A percentile compares a stretch with the other conserved stretches of the same genome.
Evolutionary conservation across 2,797 vertebrate species (phyloP).

Genomic region (Gymnocypris eckloni): DNA sequence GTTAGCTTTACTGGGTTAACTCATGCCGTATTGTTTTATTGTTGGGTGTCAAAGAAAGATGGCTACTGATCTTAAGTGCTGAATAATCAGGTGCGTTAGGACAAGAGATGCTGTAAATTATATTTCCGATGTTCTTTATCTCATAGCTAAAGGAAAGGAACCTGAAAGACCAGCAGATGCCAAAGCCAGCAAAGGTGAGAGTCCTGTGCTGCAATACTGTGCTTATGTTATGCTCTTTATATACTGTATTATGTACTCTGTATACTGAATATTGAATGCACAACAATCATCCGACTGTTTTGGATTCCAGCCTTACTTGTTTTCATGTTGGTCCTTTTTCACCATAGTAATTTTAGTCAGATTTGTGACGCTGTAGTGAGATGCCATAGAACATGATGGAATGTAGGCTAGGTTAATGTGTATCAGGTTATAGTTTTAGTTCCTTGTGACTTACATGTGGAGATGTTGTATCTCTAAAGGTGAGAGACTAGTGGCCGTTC

Average conservation of each 20-base stretch:
- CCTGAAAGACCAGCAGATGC: constrained; percentile 86
- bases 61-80: background rate
- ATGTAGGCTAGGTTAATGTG: background rate
- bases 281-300: background rate
- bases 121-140: constrained; percentile 46
- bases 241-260: background rate
- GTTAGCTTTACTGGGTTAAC: background rate
- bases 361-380: background rate
- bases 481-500: background rate
- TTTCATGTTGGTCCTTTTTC: background rate
- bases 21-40: background rate
- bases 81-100: background rate
- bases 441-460: background rate
- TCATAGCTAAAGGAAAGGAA: constrained; percentile 95
- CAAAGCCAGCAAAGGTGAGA: constrained; percentile 88
- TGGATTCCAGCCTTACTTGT: background rate
- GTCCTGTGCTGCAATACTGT: background rate
- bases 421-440: background rate
- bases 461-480: background rate
- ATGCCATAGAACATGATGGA: background rate
- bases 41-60: background rate
- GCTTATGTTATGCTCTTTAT: background rate
- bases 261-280: background rate
- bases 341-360: background rate
- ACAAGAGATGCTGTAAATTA: background rate